Base-by-base conservation (phyloP, 2,113 vertebrate species). In the Platysternon megacephalum region DNA sequence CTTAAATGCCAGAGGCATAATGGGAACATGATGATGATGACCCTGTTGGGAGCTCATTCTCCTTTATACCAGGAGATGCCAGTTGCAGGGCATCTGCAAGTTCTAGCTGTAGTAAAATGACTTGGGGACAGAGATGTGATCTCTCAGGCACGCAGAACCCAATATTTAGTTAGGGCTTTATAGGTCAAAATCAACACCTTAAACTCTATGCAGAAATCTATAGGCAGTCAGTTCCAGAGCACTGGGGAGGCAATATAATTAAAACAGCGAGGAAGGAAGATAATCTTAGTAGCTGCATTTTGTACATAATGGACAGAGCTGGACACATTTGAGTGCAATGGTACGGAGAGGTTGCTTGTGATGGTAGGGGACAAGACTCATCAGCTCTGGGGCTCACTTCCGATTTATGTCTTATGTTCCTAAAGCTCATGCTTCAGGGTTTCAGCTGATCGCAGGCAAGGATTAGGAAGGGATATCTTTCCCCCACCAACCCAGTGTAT, bases 291-390 rank as follows among this genome's bases (percentile, higher is more conserved):
- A 48, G 16, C 12, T 2, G 32, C 32, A 14, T 52, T 89, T 39
- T 0, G 1, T 44, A 28, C n/a, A 14, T 11, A 16, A 4, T 5
- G 32, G 16, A 22, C 11, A 28, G 78, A 72, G 32, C 32, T 8
- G 24, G 4, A 29, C 56, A 58, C 11, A 58, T 58, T 28, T 58
- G 56, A 58, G 11, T 58, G 28, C 28, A 28, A 29, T 29, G 11
- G 56, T 58, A 12, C 12, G 28, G 28, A 58, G 56, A 28, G 26
- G 24, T 58, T 58, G 26, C 56, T 58, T 58, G 26, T 28, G 28
- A 29, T 58, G 56, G 56, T 29, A 58, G 56, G 10, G 53, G 8
- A 3, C 53, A 24, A 19, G 53, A 11, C 55, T 56, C 56, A 58
- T 13, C 56, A 8, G 10, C 28, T 52, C 52, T 52, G 52, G 17